Evolutionary conservation across 2,113 vertebrate genomes (phyloP).

Genomic region (Thermophis baileyi): DNA sequence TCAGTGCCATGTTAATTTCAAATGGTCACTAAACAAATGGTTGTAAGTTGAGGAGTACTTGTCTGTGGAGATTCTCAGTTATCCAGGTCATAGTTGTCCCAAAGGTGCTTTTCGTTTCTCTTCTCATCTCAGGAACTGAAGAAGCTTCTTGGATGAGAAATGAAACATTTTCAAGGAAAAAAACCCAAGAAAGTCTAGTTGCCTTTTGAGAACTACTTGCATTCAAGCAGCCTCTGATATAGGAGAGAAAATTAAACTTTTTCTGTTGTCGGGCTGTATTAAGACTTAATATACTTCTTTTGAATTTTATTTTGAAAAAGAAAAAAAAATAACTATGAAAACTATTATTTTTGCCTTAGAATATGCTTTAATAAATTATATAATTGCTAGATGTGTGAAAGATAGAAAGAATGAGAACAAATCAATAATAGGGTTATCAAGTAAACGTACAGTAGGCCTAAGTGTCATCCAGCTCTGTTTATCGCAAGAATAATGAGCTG

Average conservation of each 20-base stretch:
- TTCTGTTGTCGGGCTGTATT: background rate
- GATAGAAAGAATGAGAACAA: background rate
- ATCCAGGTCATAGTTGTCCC: background rate
- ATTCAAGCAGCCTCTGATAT: background rate
- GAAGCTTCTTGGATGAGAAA: background rate
- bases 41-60: background rate
- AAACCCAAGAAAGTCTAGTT: background rate
- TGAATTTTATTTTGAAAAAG: background rate
- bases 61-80: background rate
- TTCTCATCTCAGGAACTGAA: background rate
- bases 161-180: background rate
- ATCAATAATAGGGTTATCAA: background rate
- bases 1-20: background rate
- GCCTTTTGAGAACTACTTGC: background rate
- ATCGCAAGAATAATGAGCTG: background rate
- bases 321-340: background rate
- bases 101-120: background rate
- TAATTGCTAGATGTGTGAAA: background rate
- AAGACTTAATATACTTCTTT: background rate
- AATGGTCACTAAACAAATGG: background rate
- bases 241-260: background rate
- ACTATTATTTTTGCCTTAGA: background rate
- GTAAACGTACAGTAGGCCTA: background rate
- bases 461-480: background rate
- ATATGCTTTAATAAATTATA: background rate